phyloP scores from a whole-genome alignment of 1,140 invertebrate genomes.

The Megalonaias nervosa region DNA sequence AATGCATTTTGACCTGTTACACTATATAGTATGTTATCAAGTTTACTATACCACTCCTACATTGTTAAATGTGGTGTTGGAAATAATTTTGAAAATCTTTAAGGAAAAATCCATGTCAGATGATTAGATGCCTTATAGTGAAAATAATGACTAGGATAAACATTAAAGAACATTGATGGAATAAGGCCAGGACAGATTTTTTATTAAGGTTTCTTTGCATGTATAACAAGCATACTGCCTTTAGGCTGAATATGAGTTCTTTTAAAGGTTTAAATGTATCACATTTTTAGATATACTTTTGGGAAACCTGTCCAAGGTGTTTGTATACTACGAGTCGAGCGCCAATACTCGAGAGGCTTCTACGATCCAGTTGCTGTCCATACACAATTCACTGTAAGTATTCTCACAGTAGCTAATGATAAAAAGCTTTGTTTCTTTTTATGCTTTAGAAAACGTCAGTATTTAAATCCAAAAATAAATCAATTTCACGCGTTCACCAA shows the following conservation, averaged over 20 bases:
- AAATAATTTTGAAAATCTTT: not conserved
- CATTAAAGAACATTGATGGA: too few relatives aligned
- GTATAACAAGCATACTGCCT: too few relatives aligned
- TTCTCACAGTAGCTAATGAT: not conserved
- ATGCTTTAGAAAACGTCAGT: too few relatives aligned
- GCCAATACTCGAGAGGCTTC: conserved; percentile 5
- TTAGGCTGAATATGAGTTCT: too few relatives aligned
- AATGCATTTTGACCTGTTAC: not conserved
- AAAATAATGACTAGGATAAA: too few relatives aligned
- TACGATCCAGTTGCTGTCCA: conserved; percentile 10
- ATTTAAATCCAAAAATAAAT: not conserved
- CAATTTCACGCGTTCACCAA: too few relatives aligned
- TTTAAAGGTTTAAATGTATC: not conserved
- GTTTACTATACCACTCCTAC: not conserved
- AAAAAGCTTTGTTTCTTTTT: not conserved
- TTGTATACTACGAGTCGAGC: conserved; percentile 7
- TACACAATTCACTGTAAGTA: conserved; percentile 3
- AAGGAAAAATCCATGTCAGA: too few relatives aligned
- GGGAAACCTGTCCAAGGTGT: conserved; percentile 14
- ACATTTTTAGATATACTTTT: conserved; percentile 22
- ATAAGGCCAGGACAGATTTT: too few relatives aligned
- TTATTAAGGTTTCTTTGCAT: too few relatives aligned
- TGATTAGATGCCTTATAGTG: too few relatives aligned
- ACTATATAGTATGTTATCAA: not conserved
- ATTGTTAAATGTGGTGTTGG: not conserved